These are phyloP conservation scores for Pterocles orientalis DNA, from an alignment of 2,113 vertebrate genomes.

Conservation along the genomic window DNA sequence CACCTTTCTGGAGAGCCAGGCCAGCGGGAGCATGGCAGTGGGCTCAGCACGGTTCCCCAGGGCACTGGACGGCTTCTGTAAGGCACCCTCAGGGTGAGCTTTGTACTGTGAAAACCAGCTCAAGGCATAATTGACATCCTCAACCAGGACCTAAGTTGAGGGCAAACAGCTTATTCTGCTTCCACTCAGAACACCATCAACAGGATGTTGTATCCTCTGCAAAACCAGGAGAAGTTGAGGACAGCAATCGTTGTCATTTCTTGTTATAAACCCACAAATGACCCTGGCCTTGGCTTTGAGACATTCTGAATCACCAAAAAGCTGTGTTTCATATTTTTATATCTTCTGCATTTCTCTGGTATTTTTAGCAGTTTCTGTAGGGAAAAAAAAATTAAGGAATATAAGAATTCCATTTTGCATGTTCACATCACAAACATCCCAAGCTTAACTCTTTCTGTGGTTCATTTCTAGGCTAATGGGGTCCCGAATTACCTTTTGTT, in stretches of 20 bases:
- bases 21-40: neutral
- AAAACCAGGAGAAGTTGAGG: neutral
- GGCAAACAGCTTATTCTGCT: neutral
- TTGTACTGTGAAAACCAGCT: neutral
- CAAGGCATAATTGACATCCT: neutral
- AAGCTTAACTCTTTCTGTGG: neutral
- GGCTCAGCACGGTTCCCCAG: rapidly evolving
- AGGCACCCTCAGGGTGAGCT: rapidly evolving
- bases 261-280: neutral
- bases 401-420: neutral
- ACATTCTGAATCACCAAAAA: neutral
- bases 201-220: neutral
- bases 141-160: neutral
- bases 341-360: neutral
- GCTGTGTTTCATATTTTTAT: neutral
- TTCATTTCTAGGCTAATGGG: neutral
- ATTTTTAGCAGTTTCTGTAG: neutral
- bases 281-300: neutral
- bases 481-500: neutral
- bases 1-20: neutral
- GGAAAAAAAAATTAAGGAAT: neutral
- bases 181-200: neutral
- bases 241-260: neutral
- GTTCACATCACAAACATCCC: neutral
- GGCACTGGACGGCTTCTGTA: neutral